phyloP scores from a whole-genome alignment of 1,140 invertebrate genomes.

The Neotoxoptera formosana region DNA sequence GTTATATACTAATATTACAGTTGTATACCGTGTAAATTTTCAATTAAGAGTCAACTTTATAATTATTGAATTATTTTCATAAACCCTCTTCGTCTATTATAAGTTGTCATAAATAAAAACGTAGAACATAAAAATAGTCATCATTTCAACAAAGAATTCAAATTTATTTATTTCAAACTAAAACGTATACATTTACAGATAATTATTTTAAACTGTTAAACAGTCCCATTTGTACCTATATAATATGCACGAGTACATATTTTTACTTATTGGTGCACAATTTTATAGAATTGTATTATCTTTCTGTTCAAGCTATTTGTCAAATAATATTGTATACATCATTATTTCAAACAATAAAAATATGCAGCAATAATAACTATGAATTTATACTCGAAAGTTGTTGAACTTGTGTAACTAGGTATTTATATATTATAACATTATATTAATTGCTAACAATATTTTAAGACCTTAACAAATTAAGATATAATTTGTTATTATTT shows the following conservation, averaged over 20 bases:
- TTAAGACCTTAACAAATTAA: not conserved
- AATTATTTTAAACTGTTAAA: not conserved
- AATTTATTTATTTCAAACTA: too few relatives aligned
- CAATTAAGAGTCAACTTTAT: not conserved
- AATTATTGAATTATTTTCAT: too few relatives aligned
- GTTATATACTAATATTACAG: not conserved
- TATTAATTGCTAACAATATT: not conserved
- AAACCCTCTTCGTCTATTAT: too few relatives aligned
- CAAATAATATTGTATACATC: too few relatives aligned
- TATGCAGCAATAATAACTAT: not conserved
- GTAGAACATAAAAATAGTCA: too few relatives aligned
- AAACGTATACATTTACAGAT: not conserved
- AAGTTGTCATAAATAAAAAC: too few relatives aligned
- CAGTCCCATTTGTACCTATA: too few relatives aligned
- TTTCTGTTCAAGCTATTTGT: not conserved
- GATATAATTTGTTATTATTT: constrained; percentile 26
- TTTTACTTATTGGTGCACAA: not conserved
- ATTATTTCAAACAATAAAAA: not conserved
- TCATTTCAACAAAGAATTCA: too few relatives aligned
- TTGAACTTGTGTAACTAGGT: not conserved
- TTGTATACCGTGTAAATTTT: not conserved
- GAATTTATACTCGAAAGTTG: not conserved
- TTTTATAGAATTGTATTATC: not conserved
- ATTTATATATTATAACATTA: not conserved
- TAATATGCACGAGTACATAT: not conserved